These are phyloP conservation scores for Bucorvus abyssinicus DNA, from an alignment of 2,797 vertebrate genomes.

Conservation along the genomic window DNA sequence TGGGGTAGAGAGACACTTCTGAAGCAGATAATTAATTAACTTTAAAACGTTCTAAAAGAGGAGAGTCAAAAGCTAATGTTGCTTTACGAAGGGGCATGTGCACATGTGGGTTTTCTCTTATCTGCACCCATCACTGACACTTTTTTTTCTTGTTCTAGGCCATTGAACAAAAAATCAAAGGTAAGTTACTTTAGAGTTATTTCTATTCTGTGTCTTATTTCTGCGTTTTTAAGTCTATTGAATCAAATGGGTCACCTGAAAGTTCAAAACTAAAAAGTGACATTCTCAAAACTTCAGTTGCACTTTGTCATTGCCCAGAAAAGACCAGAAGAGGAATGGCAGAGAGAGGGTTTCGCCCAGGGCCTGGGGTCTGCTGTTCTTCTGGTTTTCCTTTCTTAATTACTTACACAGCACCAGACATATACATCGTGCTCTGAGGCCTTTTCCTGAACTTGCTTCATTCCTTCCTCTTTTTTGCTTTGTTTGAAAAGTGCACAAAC, in stretches of 20 bases:
- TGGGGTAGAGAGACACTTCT: slow-evolving; percentile 1
- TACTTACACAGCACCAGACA: background rate
- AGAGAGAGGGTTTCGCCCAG: background rate
- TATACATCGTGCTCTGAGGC: background rate
- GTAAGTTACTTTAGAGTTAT: slow-evolving; percentile 73
- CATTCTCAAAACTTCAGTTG: background rate
- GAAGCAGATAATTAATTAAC: slow-evolving; percentile 50
- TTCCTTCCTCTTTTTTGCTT: background rate
- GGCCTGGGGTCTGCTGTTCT: background rate
- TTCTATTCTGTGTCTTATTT: slow-evolving; percentile 25
- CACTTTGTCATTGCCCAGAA: background rate
- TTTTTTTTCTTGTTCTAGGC: slow-evolving; percentile 78
- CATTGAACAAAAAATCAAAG: slow-evolving; percentile 85
- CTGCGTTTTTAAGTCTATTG: background rate
- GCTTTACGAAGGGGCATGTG: background rate
- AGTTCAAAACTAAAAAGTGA: background rate
- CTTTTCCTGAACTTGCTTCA: background rate
- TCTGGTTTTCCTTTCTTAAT: background rate
- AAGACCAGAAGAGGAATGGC: background rate
- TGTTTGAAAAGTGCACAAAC: background rate
- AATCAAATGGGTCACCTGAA: background rate
- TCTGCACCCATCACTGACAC: slow-evolving; percentile 31
- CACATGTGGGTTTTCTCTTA: background rate
- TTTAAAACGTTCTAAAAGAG: slow-evolving; percentile 5
- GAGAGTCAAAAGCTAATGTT: slow-evolving; percentile 8